A percentile compares a stretch with the other conserved stretches of the same genome.
Conservation (phyloP, 2,797 vertebrate species). For the Anguilla obscura region DNA sequence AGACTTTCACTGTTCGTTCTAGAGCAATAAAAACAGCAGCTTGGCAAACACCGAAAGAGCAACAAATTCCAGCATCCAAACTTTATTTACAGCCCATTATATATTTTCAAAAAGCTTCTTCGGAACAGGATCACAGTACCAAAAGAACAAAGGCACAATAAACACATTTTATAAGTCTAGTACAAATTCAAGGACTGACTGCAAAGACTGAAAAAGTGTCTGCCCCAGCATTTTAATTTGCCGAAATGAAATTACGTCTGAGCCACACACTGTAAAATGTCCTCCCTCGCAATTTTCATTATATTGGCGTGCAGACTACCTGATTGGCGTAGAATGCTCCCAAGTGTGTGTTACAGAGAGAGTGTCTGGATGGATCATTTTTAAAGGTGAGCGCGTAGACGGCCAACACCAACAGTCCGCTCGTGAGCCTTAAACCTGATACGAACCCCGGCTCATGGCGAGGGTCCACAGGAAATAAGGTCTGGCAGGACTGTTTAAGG, state of each 20-base stretch:
- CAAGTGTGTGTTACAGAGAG: constrained; percentile 62
- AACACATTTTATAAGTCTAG: background rate
- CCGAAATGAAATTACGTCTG: background rate
- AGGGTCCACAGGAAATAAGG: constrained; percentile 60
- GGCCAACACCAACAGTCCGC: constrained; percentile 67
- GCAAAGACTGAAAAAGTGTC: background rate
- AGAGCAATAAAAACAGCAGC: constrained; percentile 56
- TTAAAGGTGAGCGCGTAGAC: constrained; percentile 11
- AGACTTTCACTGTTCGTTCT: constrained; percentile 19
- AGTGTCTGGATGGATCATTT: constrained; percentile 54
- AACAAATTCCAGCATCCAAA: constrained; percentile 54
- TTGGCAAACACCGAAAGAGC: constrained; percentile 67
- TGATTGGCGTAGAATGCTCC: constrained; percentile 51
- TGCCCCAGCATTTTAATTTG: background rate
- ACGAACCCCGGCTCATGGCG: constrained; percentile 46
- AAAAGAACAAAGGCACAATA: background rate
- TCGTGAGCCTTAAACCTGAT: constrained; percentile 56
- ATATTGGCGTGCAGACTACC: constrained; percentile 7
- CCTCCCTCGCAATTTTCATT: background rate
- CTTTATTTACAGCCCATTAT: constrained; percentile 40
- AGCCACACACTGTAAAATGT: background rate
- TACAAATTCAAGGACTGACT: background rate
- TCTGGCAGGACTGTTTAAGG: constrained; percentile 52
- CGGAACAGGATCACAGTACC: background rate
- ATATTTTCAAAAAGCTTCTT: background rate